Percentiles rank a stretch among this genome's conserved stretches.
These are phyloP conservation scores for Petrophora chlorosata DNA, from an alignment of 2,888 invertebrate genomes.

Conservation along the genomic window DNA sequence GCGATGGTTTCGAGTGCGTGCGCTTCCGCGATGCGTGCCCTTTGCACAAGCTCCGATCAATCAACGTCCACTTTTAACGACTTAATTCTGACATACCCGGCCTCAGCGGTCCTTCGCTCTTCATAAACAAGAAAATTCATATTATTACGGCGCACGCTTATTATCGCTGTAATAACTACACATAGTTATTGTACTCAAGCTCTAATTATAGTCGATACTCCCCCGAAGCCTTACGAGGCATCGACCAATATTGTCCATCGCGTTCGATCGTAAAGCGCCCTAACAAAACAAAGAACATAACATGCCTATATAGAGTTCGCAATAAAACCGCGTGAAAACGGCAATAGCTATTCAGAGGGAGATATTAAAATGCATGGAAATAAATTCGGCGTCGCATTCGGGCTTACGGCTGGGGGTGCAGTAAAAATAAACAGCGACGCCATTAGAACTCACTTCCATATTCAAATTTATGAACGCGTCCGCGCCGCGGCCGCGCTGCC, in stretches of 20 bases:
- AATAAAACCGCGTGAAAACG: slow-evolving; percentile 82
- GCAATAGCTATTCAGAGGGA: slow-evolving; percentile 83
- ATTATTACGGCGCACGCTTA: slow-evolving; percentile 59
- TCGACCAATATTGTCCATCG: slow-evolving; percentile 69
- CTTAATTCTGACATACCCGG: slow-evolving; percentile 74
- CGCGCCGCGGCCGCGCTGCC: slow-evolving; percentile 50
- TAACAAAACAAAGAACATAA: slow-evolving; percentile 70
- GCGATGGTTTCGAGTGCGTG: slow-evolving; percentile 59
- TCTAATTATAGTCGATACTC: slow-evolving; percentile 53
- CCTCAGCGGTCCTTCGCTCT: slow-evolving; percentile 53
- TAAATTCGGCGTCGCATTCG: slow-evolving; percentile 85
- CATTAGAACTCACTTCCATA: slow-evolving; percentile 85
- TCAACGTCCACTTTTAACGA: slow-evolving; percentile 76
- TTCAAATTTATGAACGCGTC: slow-evolving; percentile 83
- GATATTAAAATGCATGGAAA: slow-evolving; percentile 85
- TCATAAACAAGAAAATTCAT: slow-evolving; percentile 67
- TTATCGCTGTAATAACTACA: slow-evolving; percentile 56
- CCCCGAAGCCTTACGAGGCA: slow-evolving; percentile 67
- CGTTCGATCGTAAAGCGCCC: slow-evolving; percentile 68
- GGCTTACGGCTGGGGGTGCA: slow-evolving; percentile 81
- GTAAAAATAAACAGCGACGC: slow-evolving; percentile 85
- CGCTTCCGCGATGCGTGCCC: slow-evolving; percentile 71
- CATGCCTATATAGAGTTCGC: slow-evolving; percentile 68
- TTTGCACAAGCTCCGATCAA: slow-evolving; percentile 68
- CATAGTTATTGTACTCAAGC: slow-evolving; percentile 37